phyloP scores from a whole-genome alignment of 2,888 invertebrate genomes.

The Latrodectus hesperus region DNA sequence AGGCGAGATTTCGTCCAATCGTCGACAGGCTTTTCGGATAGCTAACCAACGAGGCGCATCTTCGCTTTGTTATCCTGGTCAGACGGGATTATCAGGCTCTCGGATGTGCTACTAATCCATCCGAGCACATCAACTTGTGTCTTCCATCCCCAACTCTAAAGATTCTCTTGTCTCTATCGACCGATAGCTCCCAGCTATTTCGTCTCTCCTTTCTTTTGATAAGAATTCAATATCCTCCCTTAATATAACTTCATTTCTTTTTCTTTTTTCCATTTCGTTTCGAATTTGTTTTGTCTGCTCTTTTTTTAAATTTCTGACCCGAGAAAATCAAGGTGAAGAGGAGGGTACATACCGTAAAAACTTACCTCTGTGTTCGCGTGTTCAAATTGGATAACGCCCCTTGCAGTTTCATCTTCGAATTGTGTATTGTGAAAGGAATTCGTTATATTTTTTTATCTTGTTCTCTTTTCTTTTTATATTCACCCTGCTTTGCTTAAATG shows the following conservation, averaged over 20 bases:
- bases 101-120: constrained; percentile 60
- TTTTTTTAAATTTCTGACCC: not conserved
- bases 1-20: constrained; percentile 42
- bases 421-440: not conserved
- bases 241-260: not conserved
- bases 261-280: not conserved
- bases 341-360: not conserved
- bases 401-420: not conserved
- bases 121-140: constrained; percentile 45
- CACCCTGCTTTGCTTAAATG: not conserved
- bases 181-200: constrained; percentile 30
- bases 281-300: not conserved
- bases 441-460: not conserved
- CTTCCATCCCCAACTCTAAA: constrained; percentile 26
- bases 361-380: too few species aligned
- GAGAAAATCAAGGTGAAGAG: not conserved
- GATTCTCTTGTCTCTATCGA: constrained; percentile 13
- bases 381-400: not conserved
- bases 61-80: constrained; percentile 48
- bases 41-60: constrained; percentile 52
- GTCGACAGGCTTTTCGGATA: constrained; percentile 1
- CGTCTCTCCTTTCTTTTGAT: not conserved
- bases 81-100: constrained; percentile 33
- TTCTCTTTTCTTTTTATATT: not conserved
- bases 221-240: not conserved